Percentiles rank a stretch among this genome's conserved stretches.
Evolutionary conservation across 2,797 vertebrate genomes (phyloP).

Genomic region (Sylvilagus floridanus): DNA sequence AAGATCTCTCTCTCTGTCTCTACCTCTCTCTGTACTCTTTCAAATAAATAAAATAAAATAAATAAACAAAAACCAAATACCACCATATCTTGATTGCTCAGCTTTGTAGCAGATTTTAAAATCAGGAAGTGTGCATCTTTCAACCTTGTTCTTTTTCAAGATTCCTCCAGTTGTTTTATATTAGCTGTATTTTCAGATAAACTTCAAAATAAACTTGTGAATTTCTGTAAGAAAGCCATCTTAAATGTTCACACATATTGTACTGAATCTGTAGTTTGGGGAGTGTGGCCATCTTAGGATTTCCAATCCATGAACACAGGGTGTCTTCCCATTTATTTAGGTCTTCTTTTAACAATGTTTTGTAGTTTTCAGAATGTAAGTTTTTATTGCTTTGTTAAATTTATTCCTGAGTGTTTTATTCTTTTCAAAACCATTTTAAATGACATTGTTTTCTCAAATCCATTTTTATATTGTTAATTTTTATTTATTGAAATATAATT

Average conservation of each 20-base stretch:
- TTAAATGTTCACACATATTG: neutral
- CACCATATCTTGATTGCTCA: neutral
- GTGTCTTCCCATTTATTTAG: no score
- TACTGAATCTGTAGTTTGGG: neutral
- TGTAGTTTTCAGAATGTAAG: neutral
- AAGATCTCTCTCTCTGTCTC: no score
- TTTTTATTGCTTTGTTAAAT: conserved; percentile 7
- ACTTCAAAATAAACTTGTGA: neutral
- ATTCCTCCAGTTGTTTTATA: no score
- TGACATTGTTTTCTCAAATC: neutral
- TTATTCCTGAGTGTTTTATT: neutral
- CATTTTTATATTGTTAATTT: conserved; percentile 22
- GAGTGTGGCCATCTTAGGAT: neutral
- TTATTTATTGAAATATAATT: conserved; percentile 43
- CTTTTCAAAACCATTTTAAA: neutral
- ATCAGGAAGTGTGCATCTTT: neutral
- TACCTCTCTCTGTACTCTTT: no score
- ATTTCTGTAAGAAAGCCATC: neutral
- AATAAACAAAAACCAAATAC: no score
- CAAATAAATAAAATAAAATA: no score
- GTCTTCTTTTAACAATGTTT: neutral
- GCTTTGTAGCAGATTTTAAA: neutral
- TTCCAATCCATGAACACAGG: neutral
- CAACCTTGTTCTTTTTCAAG: no score
- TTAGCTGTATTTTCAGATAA: neutral